Conservation (phyloP, 2,113 vertebrate genomes). For the Origma solitaria region DNA sequence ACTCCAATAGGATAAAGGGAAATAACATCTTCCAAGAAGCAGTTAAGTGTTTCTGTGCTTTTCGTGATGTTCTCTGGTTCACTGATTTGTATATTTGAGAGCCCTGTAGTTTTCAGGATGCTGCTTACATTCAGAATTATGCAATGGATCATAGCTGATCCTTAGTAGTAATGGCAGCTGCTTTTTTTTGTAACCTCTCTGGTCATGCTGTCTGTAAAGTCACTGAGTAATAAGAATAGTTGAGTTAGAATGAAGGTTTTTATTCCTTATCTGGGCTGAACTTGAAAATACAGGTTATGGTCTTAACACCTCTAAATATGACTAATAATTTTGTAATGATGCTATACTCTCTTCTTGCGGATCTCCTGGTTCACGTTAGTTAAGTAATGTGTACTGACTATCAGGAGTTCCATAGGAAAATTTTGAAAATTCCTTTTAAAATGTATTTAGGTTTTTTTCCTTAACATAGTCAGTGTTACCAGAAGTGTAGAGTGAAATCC, state of each 20-base stretch:
- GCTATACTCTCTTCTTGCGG: background rate
- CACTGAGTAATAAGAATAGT: background rate
- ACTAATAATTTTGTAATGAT: background rate
- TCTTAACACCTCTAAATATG: background rate
- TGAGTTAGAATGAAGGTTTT: background rate
- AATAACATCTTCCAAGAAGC: background rate
- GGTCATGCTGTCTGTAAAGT: background rate
- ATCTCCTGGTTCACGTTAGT: background rate
- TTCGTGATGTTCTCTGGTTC: background rate
- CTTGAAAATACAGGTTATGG: background rate
- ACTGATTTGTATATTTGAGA: background rate
- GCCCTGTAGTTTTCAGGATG: background rate
- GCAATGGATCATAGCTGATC: background rate
- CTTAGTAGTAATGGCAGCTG: background rate
- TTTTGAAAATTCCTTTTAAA: background rate
- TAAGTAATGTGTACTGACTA: background rate
- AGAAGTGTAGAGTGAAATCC: background rate
- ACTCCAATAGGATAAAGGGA: background rate
- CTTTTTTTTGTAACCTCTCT: background rate
- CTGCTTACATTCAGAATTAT: background rate
- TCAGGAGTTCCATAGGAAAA: background rate
- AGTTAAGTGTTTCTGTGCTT: background rate
- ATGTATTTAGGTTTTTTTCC: background rate
- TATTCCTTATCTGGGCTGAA: background rate
- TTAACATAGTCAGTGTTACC: background rate